phyloP scores from a whole-genome alignment of 1,140 invertebrate genomes.

The Galleria mellonella region DNA sequence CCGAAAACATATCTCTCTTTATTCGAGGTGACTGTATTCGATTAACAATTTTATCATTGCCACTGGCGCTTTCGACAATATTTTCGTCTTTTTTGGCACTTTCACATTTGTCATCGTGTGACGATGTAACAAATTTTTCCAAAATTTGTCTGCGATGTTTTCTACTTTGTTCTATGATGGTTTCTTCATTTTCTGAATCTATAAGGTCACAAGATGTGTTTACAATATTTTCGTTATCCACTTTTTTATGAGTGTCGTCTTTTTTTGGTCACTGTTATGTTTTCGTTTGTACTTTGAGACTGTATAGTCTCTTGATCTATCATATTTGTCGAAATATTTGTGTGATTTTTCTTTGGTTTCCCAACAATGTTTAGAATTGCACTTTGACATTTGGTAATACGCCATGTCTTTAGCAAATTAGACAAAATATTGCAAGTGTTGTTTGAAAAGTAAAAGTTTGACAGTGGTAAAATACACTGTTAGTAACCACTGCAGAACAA shows the following conservation, averaged over 20 bases:
- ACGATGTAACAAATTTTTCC: slow-evolving; percentile 75
- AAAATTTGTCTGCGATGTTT: slow-evolving; percentile 92
- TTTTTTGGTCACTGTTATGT: slow-evolving; percentile 4
- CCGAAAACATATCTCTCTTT: slow-evolving; percentile 59
- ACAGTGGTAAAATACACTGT: too few relatives aligned
- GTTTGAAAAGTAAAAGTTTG: too few relatives aligned
- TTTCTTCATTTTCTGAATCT: slow-evolving; percentile 90
- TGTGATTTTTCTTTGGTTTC: background rate
- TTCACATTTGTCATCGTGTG: slow-evolving; percentile 15
- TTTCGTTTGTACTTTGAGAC: too few relatives aligned
- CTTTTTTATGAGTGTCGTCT: too few relatives aligned
- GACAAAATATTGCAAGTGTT: too few relatives aligned
- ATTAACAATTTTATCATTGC: background rate
- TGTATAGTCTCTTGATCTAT: background rate
- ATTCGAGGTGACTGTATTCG: slow-evolving; percentile 7
- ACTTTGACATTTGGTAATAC: too few relatives aligned
- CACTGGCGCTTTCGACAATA: background rate
- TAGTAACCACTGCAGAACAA: too few relatives aligned
- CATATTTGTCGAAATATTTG: slow-evolving; percentile 29
- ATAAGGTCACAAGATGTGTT: slow-evolving; percentile 35
- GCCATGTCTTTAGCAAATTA: too few relatives aligned
- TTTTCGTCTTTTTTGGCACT: slow-evolving; percentile 10
- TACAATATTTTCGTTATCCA: slow-evolving; percentile 8
- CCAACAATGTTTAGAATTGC: background rate
- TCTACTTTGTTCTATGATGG: slow-evolving; percentile 91